phyloP scores from a whole-genome alignment of 2,888 invertebrate genomes.

The Folsomia candida region DNA sequence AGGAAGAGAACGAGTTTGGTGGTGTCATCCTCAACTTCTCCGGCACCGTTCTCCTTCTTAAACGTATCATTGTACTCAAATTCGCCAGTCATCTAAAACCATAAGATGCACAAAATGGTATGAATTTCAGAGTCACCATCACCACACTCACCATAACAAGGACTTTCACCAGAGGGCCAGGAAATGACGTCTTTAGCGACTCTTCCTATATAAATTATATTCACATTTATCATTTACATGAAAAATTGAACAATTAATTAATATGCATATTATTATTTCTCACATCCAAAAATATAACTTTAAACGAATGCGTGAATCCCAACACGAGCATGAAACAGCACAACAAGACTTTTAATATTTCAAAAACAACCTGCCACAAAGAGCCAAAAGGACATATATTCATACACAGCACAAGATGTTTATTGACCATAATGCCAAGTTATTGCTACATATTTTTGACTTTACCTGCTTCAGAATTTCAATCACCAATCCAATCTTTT shows the following conservation, averaged over 20 bases:
- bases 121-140: background rate
- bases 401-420: too few species aligned
- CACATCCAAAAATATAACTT: constrained; percentile 35
- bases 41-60: constrained; percentile 21
- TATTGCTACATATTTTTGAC: background rate
- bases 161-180: constrained; percentile 9
- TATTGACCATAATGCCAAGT: too few species aligned
- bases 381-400: too few species aligned
- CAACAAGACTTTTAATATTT: constrained; percentile 28
- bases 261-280: too few species aligned
- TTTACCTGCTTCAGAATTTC: constrained; percentile 28
- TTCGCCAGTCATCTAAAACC: constrained; percentile 38
- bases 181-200: background rate
- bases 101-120: constrained; percentile 32
- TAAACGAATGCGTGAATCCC: constrained; percentile 31
- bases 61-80: constrained; percentile 36
- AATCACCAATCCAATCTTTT: constrained; percentile 29
- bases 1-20: constrained; percentile 27
- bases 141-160: constrained; percentile 1
- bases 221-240: too few species aligned
- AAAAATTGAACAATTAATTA: too few species aligned
- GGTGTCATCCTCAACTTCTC: constrained; percentile 10
- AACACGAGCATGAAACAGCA: constrained; percentile 30
- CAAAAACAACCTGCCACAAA: constrained; percentile 20
- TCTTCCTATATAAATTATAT: constrained; percentile 14